A percentile compares a stretch with the other conserved stretches of the same genome.
Conservation (phyloP, 1,140 invertebrate genomes). For the Stenopsyche tienmushanensis region DNA sequence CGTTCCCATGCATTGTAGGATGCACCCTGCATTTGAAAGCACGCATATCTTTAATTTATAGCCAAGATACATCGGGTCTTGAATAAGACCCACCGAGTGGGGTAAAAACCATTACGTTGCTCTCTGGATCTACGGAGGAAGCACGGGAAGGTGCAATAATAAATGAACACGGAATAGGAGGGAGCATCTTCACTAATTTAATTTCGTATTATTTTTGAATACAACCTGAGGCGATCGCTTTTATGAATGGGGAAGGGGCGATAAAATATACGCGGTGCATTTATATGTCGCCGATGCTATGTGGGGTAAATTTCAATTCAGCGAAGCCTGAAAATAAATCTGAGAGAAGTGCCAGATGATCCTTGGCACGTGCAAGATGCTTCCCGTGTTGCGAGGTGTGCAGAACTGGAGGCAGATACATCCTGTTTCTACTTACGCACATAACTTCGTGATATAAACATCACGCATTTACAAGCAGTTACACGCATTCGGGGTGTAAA, state of each 20-base stretch:
- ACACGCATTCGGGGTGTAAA: constrained; percentile 28
- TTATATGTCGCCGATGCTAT: too few relatives aligned
- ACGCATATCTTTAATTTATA: constrained; percentile 28
- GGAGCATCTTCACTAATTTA: too few relatives aligned
- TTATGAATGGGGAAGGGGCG: too few relatives aligned
- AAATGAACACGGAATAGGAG: constrained; percentile 25
- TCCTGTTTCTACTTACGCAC: too few relatives aligned
- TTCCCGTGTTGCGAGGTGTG: too few relatives aligned
- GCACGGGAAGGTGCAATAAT: not conserved
- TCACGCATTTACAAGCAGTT: constrained; percentile 31
- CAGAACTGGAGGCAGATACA: too few relatives aligned
- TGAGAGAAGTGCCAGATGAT: too few relatives aligned
- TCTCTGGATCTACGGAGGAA: not conserved
- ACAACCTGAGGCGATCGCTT: too few relatives aligned
- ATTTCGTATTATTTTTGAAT: too few relatives aligned
- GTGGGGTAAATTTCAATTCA: too few relatives aligned
- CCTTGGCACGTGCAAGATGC: not conserved
- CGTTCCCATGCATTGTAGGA: constrained; percentile 12
- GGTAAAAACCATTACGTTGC: constrained; percentile 5
- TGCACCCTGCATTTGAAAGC: constrained; percentile 27
- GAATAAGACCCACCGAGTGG: constrained; percentile 1
- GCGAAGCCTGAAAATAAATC: too few relatives aligned
- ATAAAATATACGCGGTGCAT: too few relatives aligned
- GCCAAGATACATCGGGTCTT: constrained; percentile 24
- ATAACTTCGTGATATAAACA: constrained; percentile 25